These are phyloP conservation scores for Pachymerium ferrugineum DNA, from an alignment of 2,888 invertebrate species.

Conservation along the genomic window DNA sequence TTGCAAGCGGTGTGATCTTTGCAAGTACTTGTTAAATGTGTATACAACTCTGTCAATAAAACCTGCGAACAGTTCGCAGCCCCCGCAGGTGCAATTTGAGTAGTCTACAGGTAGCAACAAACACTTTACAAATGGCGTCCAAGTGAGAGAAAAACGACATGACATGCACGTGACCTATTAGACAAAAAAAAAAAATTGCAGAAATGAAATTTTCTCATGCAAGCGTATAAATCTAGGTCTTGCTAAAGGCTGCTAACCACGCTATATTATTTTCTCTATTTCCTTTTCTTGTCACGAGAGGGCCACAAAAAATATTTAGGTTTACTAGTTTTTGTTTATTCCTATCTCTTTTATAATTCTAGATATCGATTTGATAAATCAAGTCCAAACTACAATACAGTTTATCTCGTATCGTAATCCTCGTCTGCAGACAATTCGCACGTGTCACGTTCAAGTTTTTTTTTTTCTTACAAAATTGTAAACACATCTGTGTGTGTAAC, in stretches of 20 bases:
- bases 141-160: not conserved
- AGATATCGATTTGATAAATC: not conserved
- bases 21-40: conserved; percentile 2
- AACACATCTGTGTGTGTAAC: too few species aligned
- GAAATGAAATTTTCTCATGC: too few species aligned
- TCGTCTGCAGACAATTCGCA: not conserved
- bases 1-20: not conserved
- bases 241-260: not conserved
- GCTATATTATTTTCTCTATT: too few species aligned
- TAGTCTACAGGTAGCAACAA: not conserved
- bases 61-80: not conserved
- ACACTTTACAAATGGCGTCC: not conserved
- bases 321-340: not conserved
- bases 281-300: not conserved
- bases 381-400: not conserved
- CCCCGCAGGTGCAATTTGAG: not conserved
- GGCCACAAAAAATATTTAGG: not conserved
- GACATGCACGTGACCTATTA: too few species aligned
- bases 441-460: too few species aligned
- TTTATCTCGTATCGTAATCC: not conserved
- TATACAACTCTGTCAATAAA: conserved; percentile 4
- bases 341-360: too few species aligned
- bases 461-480: too few species aligned
- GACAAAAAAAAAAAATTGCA: too few species aligned
- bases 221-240: not conserved